Percentiles rank a stretch among this genome's conserved stretches.
These are phyloP conservation scores for Brenthis hecate DNA, from an alignment of 2,888 invertebrate genomes.

Conservation along the genomic window DNA sequence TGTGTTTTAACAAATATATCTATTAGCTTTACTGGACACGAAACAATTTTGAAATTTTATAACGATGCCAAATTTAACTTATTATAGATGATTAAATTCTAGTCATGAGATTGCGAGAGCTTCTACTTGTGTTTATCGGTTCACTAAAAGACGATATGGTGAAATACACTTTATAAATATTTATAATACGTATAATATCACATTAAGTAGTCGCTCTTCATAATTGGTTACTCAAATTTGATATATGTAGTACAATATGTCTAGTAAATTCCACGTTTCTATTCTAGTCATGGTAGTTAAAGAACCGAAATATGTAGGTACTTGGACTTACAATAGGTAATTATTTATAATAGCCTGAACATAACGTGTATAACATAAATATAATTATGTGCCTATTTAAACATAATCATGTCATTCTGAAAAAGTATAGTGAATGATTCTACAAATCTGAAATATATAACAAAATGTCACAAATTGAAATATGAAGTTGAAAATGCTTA, in stretches of 20 bases:
- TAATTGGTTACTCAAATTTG: slow-evolving; percentile 22
- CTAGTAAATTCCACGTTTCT: slow-evolving; percentile 42
- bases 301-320: background rate
- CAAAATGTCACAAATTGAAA: background rate
- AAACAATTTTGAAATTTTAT: background rate
- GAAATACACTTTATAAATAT: slow-evolving; percentile 20
- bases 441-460: too few species aligned
- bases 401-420: too few species aligned
- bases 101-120: slow-evolving; percentile 22
- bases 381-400: too few species aligned
- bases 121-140: slow-evolving; percentile 15
- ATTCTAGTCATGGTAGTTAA: slow-evolving; percentile 49
- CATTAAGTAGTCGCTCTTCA: slow-evolving; percentile 18
- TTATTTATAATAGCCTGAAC: too few species aligned
- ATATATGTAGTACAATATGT: slow-evolving; percentile 20
- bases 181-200: slow-evolving; percentile 22
- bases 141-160: slow-evolving; percentile 19
- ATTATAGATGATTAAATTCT: slow-evolving; percentile 7
- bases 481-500: background rate
- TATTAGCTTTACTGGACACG: too few species aligned
- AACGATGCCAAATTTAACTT: background rate
- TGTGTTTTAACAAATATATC: background rate
- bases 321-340: too few species aligned
- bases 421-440: too few species aligned
- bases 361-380: too few species aligned